Evolutionary conservation across 2,113 vertebrate species (phyloP).

Genomic region (Poeciliopsis occidentalis): DNA sequence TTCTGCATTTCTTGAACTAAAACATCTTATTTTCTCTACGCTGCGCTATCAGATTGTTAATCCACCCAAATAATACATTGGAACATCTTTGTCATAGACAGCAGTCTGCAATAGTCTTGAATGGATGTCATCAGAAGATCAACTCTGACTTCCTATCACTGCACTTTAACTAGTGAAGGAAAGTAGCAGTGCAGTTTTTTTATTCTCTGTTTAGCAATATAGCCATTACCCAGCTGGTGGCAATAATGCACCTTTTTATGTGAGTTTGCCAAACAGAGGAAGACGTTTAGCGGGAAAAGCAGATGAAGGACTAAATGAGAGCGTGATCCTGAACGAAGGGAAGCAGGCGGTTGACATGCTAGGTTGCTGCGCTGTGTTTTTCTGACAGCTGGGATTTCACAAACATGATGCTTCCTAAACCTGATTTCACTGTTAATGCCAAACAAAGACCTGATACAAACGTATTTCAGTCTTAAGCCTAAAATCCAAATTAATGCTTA

Average conservation of each 20-base stretch:
- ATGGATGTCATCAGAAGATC: too few relatives aligned
- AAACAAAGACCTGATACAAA: not conserved
- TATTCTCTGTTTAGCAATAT: too few relatives aligned
- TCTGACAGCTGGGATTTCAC: not conserved
- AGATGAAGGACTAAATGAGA: not conserved
- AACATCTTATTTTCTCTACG: not conserved
- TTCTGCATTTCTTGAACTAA: not conserved
- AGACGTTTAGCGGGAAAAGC: too few relatives aligned
- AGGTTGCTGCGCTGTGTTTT: not conserved
- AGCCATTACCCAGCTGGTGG: too few relatives aligned
- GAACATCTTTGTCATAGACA: too few relatives aligned
- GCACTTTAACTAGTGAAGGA: too few relatives aligned
- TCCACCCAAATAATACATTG: not conserved
- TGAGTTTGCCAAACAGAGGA: too few relatives aligned
- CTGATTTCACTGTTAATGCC: not conserved
- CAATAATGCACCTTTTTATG: too few relatives aligned
- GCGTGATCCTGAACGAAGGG: too few relatives aligned
- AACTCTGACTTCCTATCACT: too few relatives aligned
- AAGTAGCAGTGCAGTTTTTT: too few relatives aligned
- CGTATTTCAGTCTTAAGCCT: not conserved
- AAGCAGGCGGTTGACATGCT: not conserved
- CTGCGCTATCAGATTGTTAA: not conserved
- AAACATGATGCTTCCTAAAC: not conserved
- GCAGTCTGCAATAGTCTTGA: too few relatives aligned
- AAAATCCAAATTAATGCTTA: not conserved